Conservation (phyloP, 2,888 invertebrate genomes). For the Cetonia aurata region DNA sequence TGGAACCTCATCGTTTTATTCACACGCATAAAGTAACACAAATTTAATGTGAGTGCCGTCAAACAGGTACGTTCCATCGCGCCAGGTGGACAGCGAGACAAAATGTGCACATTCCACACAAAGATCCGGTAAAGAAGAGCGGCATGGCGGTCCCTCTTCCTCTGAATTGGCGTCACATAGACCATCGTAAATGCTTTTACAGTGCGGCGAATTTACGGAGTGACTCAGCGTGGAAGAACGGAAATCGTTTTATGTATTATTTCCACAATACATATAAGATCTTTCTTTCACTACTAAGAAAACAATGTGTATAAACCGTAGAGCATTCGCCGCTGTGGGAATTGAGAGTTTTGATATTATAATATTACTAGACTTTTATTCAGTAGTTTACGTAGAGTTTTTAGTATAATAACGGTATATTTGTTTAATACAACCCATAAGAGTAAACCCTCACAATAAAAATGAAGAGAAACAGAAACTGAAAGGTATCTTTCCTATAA, state of each 20-base stretch:
- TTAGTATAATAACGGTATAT: too few relatives aligned
- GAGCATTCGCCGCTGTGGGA: too few relatives aligned
- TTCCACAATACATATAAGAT: too few relatives aligned
- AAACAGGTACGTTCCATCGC: slow-evolving; percentile 25
- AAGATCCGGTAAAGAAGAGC: slow-evolving; percentile 4
- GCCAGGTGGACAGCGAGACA: slow-evolving; percentile 31
- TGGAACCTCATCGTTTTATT: not conserved
- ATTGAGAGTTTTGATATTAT: too few relatives aligned
- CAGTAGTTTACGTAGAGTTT: too few relatives aligned
- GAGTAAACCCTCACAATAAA: too few relatives aligned
- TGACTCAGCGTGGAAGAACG: slow-evolving; percentile 25
- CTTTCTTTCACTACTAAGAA: too few relatives aligned
- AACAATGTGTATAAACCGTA: too few relatives aligned
- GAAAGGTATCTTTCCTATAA: too few relatives aligned
- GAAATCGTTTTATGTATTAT: slow-evolving; percentile 1
- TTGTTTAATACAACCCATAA: too few relatives aligned
- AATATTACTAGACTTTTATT: too few relatives aligned
- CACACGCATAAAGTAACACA: slow-evolving; percentile 6
- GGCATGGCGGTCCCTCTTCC: slow-evolving; percentile 9
- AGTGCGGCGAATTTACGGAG: slow-evolving; percentile 19
- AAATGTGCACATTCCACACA: slow-evolving; percentile 26
- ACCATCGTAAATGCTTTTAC: slow-evolving; percentile 18
- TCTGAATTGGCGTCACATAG: slow-evolving; percentile 28
- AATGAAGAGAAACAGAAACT: too few relatives aligned
- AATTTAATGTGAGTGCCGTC: slow-evolving; percentile 7